Percentiles rank a stretch among this genome's conserved stretches.
These are phyloP conservation scores for Gnatocerus cornutus DNA, from an alignment of 2,888 invertebrate genomes.

Conservation along the genomic window DNA sequence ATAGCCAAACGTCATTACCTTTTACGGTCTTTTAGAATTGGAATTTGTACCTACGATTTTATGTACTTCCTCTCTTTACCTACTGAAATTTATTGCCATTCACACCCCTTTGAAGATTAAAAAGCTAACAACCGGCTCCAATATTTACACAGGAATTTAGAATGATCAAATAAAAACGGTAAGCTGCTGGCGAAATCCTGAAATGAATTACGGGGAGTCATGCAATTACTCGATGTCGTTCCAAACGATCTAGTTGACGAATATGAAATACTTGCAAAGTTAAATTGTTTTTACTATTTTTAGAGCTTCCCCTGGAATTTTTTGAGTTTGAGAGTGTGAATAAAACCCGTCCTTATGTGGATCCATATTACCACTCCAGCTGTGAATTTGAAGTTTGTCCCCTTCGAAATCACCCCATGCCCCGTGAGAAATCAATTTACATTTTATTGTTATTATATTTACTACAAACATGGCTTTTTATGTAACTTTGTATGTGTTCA, in stretches of 20 bases:
- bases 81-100: constrained; percentile 37
- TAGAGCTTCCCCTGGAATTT: too few species aligned
- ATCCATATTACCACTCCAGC: constrained; percentile 63
- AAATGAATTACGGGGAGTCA: constrained; percentile 44
- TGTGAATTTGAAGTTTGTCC: constrained; percentile 62
- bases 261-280: too few species aligned
- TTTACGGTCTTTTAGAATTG: constrained; percentile 45
- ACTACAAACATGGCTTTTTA: constrained; percentile 67
- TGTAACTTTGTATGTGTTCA: constrained; percentile 59
- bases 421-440: constrained; percentile 70
- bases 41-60: constrained; percentile 48
- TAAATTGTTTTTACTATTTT: too few species aligned
- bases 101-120: constrained; percentile 49
- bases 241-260: too few species aligned
- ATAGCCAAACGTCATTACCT: constrained; percentile 50
- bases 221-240: constrained; percentile 4
- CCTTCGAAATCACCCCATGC: constrained; percentile 64
- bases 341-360: constrained; percentile 27
- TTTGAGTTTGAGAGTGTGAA: neutral
- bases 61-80: constrained; percentile 51
- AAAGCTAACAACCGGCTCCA: constrained; percentile 48
- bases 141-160: constrained; percentile 46
- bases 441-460: constrained; percentile 71
- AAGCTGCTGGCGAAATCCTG: constrained; percentile 44
- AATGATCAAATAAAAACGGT: constrained; percentile 49